A percentile compares a stretch with the other conserved stretches of the same genome.
These are phyloP conservation scores for Lepidonotus clava DNA, from an alignment of 2,888 invertebrate genomes.

Conservation along the genomic window DNA sequence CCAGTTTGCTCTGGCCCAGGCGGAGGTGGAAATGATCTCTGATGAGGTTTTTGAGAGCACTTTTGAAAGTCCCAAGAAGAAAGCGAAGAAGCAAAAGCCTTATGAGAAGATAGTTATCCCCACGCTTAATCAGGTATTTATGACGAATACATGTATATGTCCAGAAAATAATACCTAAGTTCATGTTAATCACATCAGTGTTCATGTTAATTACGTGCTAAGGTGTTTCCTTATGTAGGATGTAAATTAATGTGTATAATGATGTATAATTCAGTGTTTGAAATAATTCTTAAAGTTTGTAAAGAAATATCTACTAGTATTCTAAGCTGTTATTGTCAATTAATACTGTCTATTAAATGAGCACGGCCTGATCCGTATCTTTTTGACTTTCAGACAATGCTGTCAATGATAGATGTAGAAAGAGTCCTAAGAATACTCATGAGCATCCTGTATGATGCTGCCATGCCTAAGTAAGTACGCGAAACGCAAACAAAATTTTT, in stretches of 20 bases:
- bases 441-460: slow-evolving; percentile 92
- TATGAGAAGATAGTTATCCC: slow-evolving; percentile 87
- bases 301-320: no score
- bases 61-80: slow-evolving; percentile 75
- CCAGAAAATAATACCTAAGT: neutral
- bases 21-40: slow-evolving; percentile 71
- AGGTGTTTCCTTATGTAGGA: no score
- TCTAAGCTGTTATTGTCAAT: no score
- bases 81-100: slow-evolving; percentile 72
- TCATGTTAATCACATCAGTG: no score
- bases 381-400: slow-evolving; percentile 81
- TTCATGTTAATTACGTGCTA: no score
- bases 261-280: no score
- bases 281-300: no score
- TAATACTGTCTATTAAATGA: no score
- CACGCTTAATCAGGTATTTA: slow-evolving; percentile 85
- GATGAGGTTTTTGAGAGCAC: slow-evolving; percentile 67
- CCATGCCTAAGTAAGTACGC: slow-evolving; percentile 83
- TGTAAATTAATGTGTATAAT: no score
- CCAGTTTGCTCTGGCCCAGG: slow-evolving; percentile 87
- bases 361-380: no score
- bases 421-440: slow-evolving; percentile 91
- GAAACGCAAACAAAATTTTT: neutral
- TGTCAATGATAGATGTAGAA: slow-evolving; percentile 92
- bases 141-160: no score